Conservation (phyloP, 2,888 invertebrate genomes). For the Nasonovia ribisnigri region DNA sequence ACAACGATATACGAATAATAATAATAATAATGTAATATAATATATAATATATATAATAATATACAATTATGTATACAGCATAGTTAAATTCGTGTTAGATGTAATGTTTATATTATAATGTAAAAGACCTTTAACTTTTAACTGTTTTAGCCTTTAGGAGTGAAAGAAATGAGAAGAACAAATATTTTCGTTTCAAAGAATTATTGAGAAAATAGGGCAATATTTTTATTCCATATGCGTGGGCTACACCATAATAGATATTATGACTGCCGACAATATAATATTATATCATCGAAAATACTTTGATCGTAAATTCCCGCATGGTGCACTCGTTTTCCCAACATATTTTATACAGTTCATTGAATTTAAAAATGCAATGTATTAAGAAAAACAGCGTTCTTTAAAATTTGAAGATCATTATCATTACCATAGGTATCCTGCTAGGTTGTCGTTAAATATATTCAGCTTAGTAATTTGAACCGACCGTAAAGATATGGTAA, state of each 20-base stretch:
- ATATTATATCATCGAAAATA: constrained; percentile 13
- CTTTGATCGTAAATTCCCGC: not conserved
- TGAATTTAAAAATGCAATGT: not conserved
- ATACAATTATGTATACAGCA: not conserved
- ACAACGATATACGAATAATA: not conserved
- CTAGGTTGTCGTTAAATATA: not conserved
- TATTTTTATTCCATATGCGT: not conserved
- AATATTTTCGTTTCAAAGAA: not conserved
- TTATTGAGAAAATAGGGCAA: not conserved
- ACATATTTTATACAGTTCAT: not conserved
- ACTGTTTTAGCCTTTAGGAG: not conserved
- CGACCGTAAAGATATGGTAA: not conserved
- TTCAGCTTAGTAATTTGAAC: not conserved
- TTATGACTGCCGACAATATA: not conserved
- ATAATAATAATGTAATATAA: too few species aligned
- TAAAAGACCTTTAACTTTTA: not conserved
- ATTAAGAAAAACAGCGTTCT: not conserved
- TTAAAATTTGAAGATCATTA: not conserved
- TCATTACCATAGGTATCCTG: not conserved
- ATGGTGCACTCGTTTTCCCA: not conserved
- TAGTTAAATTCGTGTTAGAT: not conserved
- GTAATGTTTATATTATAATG: not conserved
- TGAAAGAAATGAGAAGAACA: not conserved
- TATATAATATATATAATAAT: too few species aligned
- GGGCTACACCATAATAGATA: not conserved